Percentiles rank a stretch among this genome's conserved stretches.
Evolutionary conservation across 1,140 invertebrate genomes (phyloP).

Genomic region (Brachionus sp.): DNA sequence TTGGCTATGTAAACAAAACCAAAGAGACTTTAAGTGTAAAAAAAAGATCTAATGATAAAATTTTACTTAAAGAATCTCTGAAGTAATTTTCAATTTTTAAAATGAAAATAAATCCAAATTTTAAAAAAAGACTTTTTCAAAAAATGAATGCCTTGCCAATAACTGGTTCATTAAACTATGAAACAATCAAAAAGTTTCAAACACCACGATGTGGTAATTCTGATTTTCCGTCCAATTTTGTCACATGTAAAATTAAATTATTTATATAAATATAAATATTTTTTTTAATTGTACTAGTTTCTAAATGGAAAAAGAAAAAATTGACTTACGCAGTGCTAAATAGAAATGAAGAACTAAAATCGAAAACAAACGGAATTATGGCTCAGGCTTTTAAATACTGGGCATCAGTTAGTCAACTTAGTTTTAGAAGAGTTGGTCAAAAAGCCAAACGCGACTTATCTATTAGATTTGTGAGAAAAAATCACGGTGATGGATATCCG

Average conservation of each 20-base stretch:
- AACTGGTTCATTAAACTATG: neutral
- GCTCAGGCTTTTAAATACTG: neutral
- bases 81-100: neutral
- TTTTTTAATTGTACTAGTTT: neutral
- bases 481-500: conserved; percentile 32
- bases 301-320: neutral
- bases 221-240: neutral
- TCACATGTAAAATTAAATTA: neutral
- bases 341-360: neutral
- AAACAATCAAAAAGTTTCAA: neutral
- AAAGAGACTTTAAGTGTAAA: neutral
- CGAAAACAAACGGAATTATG: neutral
- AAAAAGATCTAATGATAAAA: neutral
- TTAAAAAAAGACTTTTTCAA: neutral
- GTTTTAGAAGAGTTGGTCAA: neutral
- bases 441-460: neutral
- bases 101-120: neutral
- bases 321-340: neutral
- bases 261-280: too few species aligned
- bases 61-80: neutral
- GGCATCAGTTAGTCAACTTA: neutral
- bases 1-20: neutral
- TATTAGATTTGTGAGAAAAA: neutral
- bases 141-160: neutral
- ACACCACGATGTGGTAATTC: neutral